phyloP scores from a whole-genome alignment of 2,888 invertebrate genomes.

The Hirtodrosophila cameraria region DNA sequence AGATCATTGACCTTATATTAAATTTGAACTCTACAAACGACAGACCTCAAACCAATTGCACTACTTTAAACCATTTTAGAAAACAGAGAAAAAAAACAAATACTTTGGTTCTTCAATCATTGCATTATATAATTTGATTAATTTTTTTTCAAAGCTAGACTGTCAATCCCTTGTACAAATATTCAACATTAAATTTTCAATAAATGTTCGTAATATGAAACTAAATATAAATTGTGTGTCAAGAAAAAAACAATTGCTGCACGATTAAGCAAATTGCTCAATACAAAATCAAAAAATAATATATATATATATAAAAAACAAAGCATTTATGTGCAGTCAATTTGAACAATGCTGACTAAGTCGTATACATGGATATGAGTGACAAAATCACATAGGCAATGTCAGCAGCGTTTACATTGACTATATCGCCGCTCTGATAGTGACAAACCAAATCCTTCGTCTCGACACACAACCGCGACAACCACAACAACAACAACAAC shows the following conservation, averaged over 20 bases:
- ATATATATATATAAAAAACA: too few relatives aligned
- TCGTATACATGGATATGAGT: conserved; percentile 26
- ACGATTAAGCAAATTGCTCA: conserved; percentile 23
- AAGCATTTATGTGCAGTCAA: conserved; percentile 4
- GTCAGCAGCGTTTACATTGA: conserved; percentile 16
- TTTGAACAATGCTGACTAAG: conserved; percentile 13
- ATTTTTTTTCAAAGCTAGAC: too few relatives aligned
- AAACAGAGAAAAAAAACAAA: too few relatives aligned
- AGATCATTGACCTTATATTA: too few relatives aligned
- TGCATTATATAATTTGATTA: too few relatives aligned
- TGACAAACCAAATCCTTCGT: conserved; percentile 45
- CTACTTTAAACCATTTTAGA: too few relatives aligned
- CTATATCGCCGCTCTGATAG: conserved; percentile 3
- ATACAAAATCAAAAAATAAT: background rate
- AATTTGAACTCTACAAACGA: too few relatives aligned
- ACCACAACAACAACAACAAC: conserved; percentile 22
- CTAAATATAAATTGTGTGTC: background rate
- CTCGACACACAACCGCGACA: conserved; percentile 40
- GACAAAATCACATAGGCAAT: conserved; percentile 38
- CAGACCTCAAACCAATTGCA: too few relatives aligned
- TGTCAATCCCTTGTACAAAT: too few relatives aligned
- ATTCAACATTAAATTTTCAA: background rate
- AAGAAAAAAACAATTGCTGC: conserved; percentile 4
- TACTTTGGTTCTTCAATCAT: too few relatives aligned
- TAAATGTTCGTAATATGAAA: background rate